Evolutionary conservation across 2,113 vertebrate species (phyloP), one percentile per base, ranked within the genome.

Genomic region (Merops nubicus): DNA sequence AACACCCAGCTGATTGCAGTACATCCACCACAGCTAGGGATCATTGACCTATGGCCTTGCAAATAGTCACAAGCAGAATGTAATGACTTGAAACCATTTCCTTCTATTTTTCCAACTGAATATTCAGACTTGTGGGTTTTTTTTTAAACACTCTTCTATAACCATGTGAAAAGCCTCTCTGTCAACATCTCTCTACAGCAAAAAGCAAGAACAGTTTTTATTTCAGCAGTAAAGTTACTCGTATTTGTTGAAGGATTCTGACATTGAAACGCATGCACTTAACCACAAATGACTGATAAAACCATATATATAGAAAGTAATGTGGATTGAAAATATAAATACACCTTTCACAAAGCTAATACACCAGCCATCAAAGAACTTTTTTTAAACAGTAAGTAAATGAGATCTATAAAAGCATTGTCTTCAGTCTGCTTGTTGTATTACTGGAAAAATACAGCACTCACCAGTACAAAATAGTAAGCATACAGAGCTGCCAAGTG

Each of bases 391-490:
- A 53, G 43, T 54, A 87, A 82, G 42, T 21, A 53, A 87, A 74
- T 21, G 8, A 87, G 31, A 29, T 31, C 33, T 75, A 60, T n/a
- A 79, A 89, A 85, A 77, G 42, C 75, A 87, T 79, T 97, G 92
- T 90, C 96, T 97, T 96, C 97, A 96, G 78, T 97, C 98, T 98
- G 96, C 96, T 97, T 86, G 88, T 97, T 97, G 96, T 87, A 91
- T 97, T 97, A 97, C 88, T 93, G 97, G 83, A 98, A 91, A 91
- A 96, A 95, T 93, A 98, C 62, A 91, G 97, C 97, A 99, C 99
- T 99, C 98, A 99, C 99, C 99, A 99, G 98, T 98, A 99, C 97
- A 98, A 99, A 98, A 98, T 97, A 98, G 98, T 99, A 99, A 98
- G 99, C 99, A 97, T 98, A 99, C 94, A 99, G 98, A 33, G 98